Evolutionary conservation across 2,113 vertebrate genomes (phyloP).

Genomic region (Lepus americanus): DNA sequence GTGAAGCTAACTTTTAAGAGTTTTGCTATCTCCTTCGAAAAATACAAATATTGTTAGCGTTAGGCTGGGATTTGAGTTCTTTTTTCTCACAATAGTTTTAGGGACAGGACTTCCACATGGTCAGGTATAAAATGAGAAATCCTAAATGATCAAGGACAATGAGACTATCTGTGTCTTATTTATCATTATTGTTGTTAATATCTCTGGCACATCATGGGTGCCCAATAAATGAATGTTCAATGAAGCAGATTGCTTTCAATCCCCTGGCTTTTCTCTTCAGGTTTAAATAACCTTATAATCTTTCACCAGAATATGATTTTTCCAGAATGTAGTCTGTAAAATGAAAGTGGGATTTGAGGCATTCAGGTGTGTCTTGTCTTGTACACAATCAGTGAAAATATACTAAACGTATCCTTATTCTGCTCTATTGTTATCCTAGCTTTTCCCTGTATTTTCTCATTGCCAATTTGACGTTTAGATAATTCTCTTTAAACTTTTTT

Average conservation of each 20-base stretch:
- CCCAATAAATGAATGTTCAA: background rate
- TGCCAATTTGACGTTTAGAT: constrained; percentile 10
- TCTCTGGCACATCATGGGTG: background rate
- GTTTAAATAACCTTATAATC: background rate
- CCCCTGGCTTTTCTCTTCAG: constrained; percentile 3
- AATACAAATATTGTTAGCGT: background rate
- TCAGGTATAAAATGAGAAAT: background rate
- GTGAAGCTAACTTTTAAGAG: background rate
- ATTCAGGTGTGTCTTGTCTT: background rate
- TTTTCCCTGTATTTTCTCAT: background rate
- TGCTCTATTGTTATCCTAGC: background rate
- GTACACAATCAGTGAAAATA: background rate
- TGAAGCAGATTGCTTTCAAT: constrained; percentile 24
- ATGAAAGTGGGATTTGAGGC: background rate
- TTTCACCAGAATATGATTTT: background rate
- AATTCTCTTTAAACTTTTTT: constrained; percentile 19
- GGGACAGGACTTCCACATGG: background rate
- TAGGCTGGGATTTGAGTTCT: background rate
- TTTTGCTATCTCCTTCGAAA: constrained; percentile 2
- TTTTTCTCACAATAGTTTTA: background rate
- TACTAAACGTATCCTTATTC: background rate
- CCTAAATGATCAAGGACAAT: background rate
- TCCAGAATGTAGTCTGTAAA: background rate
- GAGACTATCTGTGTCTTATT: background rate
- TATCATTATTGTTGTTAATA: background rate